Percentiles rank a stretch among this genome's conserved stretches.
Evolutionary conservation across 2,888 invertebrate genomes (phyloP).

Genomic region (Watsonalla binaria): DNA sequence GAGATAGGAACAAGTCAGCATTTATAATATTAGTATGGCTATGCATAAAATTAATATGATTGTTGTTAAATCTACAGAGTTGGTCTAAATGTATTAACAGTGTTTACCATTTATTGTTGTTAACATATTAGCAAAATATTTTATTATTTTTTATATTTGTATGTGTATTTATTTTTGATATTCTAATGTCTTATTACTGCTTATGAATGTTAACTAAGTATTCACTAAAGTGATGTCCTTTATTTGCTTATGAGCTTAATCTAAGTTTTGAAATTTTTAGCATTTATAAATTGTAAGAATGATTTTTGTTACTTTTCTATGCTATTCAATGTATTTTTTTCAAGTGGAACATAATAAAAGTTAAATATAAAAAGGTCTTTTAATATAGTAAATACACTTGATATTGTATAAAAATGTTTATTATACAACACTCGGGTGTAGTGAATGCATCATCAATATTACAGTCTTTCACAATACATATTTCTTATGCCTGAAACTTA

Average conservation of each 20-base stretch:
- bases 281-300: background rate
- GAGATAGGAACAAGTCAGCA: too few species aligned
- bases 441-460: constrained; percentile 27
- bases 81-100: too few species aligned
- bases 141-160: background rate
- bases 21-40: too few species aligned
- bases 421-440: constrained; percentile 27
- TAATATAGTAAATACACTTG: constrained; percentile 12
- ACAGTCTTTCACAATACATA: constrained; percentile 42
- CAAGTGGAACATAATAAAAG: background rate
- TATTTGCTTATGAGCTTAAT: background rate
- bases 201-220: constrained; percentile 9
- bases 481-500: constrained; percentile 21
- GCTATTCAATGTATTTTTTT: constrained; percentile 16
- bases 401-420: constrained; percentile 13
- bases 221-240: background rate
- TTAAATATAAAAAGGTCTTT: background rate
- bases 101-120: background rate
- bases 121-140: constrained; percentile 11
- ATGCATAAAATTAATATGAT: too few species aligned
- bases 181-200: constrained; percentile 1
- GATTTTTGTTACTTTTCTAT: constrained; percentile 17
- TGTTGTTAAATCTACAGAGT: too few species aligned
- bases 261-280: background rate
- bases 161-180: background rate